phyloP scores from a whole-genome alignment of 2,888 invertebrate genomes.

The Acanthosepion pharaonis region DNA sequence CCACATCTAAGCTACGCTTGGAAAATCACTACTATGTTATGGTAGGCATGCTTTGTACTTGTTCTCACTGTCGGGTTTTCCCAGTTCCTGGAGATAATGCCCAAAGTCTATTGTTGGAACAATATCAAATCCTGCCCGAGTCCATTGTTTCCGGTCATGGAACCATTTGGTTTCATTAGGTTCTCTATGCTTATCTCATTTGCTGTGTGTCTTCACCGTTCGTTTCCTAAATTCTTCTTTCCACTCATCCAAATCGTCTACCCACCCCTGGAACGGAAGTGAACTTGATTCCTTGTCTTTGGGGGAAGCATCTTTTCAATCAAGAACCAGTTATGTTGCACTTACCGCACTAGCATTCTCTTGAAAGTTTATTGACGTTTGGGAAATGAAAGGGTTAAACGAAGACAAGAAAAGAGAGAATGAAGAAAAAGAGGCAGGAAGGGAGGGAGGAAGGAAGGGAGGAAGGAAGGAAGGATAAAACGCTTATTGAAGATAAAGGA shows the following conservation, averaged over 20 bases:
- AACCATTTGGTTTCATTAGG: background rate
- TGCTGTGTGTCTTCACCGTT: background rate
- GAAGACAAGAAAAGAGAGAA: background rate
- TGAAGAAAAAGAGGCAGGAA: background rate
- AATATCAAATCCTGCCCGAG: background rate
- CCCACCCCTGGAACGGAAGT: background rate
- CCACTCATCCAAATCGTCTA: background rate
- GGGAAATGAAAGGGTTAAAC: no score
- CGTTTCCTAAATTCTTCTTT: background rate
- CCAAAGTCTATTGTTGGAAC: background rate
- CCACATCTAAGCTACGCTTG: no score
- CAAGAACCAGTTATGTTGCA: background rate
- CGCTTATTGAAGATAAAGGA: no score
- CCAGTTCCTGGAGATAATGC: background rate
- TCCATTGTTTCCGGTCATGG: no score
- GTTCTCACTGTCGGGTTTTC: background rate
- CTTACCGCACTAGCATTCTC: background rate
- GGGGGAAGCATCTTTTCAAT: background rate
- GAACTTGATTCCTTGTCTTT: background rate
- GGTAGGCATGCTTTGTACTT: no score
- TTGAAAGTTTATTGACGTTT: background rate
- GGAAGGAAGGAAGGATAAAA: background rate
- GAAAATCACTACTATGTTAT: no score
- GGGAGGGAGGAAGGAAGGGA: background rate
- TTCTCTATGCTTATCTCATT: background rate